Base-by-base conservation (phyloP, 1,140 invertebrate species). In the Heliconius eleuchia region DNA sequence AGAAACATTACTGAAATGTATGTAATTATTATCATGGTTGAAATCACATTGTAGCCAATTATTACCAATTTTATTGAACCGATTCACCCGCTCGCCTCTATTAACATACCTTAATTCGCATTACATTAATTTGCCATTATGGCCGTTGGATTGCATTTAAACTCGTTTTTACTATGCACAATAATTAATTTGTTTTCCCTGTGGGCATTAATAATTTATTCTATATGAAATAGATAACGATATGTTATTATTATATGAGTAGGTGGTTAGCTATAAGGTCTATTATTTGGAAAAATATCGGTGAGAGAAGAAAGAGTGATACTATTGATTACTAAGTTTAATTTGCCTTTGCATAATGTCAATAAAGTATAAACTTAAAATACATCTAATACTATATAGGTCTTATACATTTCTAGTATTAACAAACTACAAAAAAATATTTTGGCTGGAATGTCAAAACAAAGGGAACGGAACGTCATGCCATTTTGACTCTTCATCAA, bases 21-120 rank as follows among this genome's bases (percentile, higher is more conserved):
- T 57, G 8, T 57, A 72, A 72, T 39, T 39, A 72, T 72, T 72
- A 19, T 2, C 71, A 34, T 39, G 23, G 13, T 19, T 72, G 37
- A 39, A 72, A 39, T 42, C 30, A 34, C 34, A 72, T 39, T 72
- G 37, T 72, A 72, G 37, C 37, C 71, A 72, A 72, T 42, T 19
- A 72, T 72, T 72, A 42, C 7, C 71, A 72, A 72, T 72, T 23
- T 23, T 72, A 72, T 23, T 72, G 71, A 34, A 6, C 71, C 37
- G 34, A 23, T 72, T 37, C 71, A 19, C 71, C 34, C 34, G 71
- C 9, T 72, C 71, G 71, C 70, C 30, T n/a, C 37, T 39, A 72
- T 72, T 72, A 72, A 72, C 71, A 72, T 72, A 72, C 71, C 71
- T 72, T 72, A 19, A 72, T 72, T 72, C 71, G 37, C 37, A 72